These are phyloP conservation scores for Athalia rosae DNA, from an alignment of 2,888 invertebrate species.

Conservation along the genomic window DNA sequence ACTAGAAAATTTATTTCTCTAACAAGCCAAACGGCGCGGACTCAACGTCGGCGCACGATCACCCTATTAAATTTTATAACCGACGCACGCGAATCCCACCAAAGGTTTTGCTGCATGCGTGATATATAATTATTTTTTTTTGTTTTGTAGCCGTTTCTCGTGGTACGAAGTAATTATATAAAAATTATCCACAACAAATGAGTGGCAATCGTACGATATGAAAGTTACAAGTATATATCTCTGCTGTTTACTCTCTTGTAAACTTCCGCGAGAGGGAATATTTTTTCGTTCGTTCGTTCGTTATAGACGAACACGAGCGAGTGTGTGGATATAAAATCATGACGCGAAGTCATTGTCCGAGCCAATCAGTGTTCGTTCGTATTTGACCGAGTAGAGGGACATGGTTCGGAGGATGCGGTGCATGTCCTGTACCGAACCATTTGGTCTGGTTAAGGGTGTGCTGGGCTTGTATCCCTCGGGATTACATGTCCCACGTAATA, in stretches of 20 bases:
- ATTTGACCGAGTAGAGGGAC: constrained; percentile 19
- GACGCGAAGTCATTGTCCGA: constrained; percentile 8
- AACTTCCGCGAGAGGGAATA: too few relatives aligned
- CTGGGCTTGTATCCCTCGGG: constrained; percentile 43
- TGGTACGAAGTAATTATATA: too few relatives aligned
- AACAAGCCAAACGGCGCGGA: not conserved
- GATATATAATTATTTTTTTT: too few relatives aligned
- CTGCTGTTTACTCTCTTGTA: too few relatives aligned
- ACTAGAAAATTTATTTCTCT: not conserved
- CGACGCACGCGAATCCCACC: constrained; percentile 2
- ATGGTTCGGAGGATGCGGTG: constrained; percentile 13
- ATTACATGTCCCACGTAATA: constrained; percentile 41
- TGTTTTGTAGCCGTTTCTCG: too few relatives aligned
- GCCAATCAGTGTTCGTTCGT: constrained; percentile 30
- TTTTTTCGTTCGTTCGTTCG: too few relatives aligned
- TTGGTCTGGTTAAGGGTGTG: constrained; percentile 13
- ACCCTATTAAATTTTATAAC: not conserved
- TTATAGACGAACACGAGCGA: too few relatives aligned
- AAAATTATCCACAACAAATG: too few relatives aligned
- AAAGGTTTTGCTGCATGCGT: not conserved
- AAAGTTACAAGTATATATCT: too few relatives aligned
- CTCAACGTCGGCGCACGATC: not conserved
- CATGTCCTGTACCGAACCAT: not conserved
- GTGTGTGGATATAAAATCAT: too few relatives aligned
- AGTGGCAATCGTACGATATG: too few relatives aligned